Percentiles rank a stretch among this genome's conserved stretches.
These are phyloP conservation scores for Urocolius indicus DNA, from an alignment of 2,113 vertebrate species.

Conservation along the genomic window DNA sequence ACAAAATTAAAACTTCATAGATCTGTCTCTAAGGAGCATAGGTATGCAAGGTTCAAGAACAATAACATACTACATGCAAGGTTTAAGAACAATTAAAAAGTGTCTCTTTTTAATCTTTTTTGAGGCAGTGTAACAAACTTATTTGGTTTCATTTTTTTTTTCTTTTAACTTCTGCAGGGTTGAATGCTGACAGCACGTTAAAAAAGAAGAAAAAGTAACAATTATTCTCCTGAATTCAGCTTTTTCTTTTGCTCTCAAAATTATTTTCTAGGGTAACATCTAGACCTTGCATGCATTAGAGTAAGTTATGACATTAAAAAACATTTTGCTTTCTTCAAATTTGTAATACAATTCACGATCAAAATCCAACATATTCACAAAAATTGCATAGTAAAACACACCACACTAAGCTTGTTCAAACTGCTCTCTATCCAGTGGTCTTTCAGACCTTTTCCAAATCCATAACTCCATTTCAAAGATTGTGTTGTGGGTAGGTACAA, in stretches of 20 bases:
- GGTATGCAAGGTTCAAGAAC: neutral
- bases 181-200: neutral
- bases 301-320: neutral
- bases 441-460: neutral
- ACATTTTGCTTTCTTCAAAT: neutral
- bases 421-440: neutral
- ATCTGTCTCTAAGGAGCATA: neutral
- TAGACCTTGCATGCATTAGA: neutral
- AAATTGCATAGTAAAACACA: neutral
- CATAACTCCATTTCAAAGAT: neutral
- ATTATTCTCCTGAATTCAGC: neutral
- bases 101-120: neutral
- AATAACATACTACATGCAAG: constrained; percentile 11
- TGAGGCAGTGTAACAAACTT: neutral
- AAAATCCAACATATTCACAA: neutral
- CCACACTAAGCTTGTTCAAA: neutral
- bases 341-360: neutral
- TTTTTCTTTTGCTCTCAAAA: neutral
- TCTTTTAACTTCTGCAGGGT: neutral
- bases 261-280: neutral
- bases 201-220: neutral
- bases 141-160: neutral
- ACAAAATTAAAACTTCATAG: constrained; percentile 35
- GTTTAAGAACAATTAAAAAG: neutral
- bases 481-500: neutral